phyloP scores from a whole-genome alignment of 2,888 invertebrate genomes.

The Dasysyrphus albostriatus region DNA sequence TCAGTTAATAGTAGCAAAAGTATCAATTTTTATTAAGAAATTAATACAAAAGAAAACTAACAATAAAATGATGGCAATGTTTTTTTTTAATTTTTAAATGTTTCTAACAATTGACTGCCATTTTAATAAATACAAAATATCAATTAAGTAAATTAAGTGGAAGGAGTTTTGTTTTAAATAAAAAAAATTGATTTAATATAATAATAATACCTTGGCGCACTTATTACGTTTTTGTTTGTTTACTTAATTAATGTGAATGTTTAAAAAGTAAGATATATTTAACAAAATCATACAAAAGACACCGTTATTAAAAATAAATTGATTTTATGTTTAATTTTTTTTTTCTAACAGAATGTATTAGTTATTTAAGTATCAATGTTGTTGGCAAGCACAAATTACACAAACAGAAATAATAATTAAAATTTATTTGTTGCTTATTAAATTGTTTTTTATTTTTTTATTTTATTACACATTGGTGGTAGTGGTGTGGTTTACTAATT shows the following conservation, averaged over 20 bases:
- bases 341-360: conserved; percentile 53
- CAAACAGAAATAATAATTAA: conserved; percentile 52
- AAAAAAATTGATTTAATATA: conserved; percentile 50
- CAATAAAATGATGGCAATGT: conserved; percentile 9
- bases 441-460: conserved; percentile 48
- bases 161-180: conserved; percentile 14
- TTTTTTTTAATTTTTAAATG: conserved; percentile 31
- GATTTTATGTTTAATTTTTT: conserved; percentile 37
- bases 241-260: conserved; percentile 32
- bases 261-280: conserved; percentile 24
- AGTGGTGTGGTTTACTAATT: conserved; percentile 55
- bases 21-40: conserved; percentile 1
- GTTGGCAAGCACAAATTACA: conserved; percentile 64
- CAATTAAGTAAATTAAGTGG: conserved; percentile 13
- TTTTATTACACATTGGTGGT: conserved; percentile 48
- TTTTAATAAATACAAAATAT: conserved; percentile 56
- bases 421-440: conserved; percentile 52
- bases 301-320: conserved; percentile 1
- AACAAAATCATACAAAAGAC: conserved; percentile 4
- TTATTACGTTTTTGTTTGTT: conserved; percentile 20
- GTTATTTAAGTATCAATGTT: conserved; percentile 63
- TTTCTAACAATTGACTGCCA: conserved; percentile 63
- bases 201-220: conserved; percentile 33
- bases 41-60: conserved; percentile 6
- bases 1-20: neutral